Percentiles rank a stretch among this genome's conserved stretches.
These are phyloP conservation scores for Colistium nudipinnis DNA, from an alignment of 2,113 vertebrate genomes.

Conservation along the genomic window DNA sequence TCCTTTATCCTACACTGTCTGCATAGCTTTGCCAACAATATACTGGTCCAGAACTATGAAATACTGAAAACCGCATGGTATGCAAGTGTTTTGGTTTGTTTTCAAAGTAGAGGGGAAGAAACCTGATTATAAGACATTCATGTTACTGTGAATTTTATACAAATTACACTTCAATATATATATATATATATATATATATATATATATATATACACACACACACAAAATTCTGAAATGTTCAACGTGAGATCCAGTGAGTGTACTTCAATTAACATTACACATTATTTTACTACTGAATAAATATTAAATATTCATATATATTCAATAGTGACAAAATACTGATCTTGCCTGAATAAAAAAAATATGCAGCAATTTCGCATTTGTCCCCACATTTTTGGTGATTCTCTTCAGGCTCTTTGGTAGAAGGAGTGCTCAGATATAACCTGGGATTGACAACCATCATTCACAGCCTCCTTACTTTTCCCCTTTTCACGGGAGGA, in stretches of 20 bases:
- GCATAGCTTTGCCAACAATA: constrained; percentile 62
- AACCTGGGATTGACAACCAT: constrained; percentile 45
- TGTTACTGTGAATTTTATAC: constrained; percentile 48
- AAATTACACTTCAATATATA: constrained; percentile 45
- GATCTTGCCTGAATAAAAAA: constrained; percentile 86
- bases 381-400: constrained; percentile 83
- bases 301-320: constrained; percentile 69
- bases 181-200: constrained; percentile 32
- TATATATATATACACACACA: too few species aligned
- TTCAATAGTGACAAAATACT: constrained; percentile 65
- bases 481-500: constrained; percentile 17
- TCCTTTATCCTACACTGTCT: constrained; percentile 21
- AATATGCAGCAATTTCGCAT: constrained; percentile 83
- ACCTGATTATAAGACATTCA: constrained; percentile 69
- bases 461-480: constrained; percentile 16
- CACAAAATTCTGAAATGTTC: constrained; percentile 48
- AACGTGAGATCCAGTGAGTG: constrained; percentile 47
- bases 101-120: constrained; percentile 43
- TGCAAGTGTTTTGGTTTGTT: constrained; percentile 39
- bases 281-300: constrained; percentile 67
- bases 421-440: constrained; percentile 40
- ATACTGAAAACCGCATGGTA: constrained; percentile 56
- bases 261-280: constrained; percentile 50
- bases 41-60: constrained; percentile 57
- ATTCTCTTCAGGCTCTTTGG: constrained; percentile 70